These are phyloP conservation scores for Ceuthmochares aereus DNA, from an alignment of 2,113 vertebrate genomes.

Conservation along the genomic window DNA sequence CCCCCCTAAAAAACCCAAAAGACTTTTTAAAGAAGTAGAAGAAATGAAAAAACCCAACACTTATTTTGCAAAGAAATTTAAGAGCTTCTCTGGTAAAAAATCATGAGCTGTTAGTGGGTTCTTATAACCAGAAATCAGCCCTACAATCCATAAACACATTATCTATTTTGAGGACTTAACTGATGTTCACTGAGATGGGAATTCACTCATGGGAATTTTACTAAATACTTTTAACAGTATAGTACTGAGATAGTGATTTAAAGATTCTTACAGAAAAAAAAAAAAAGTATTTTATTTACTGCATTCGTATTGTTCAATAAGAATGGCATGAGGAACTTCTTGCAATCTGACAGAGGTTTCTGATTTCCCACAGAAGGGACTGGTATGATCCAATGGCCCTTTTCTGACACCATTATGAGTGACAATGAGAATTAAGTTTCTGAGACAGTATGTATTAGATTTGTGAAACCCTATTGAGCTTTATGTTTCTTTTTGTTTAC, in stretches of 20 bases:
- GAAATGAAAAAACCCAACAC: neutral
- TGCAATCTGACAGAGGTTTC: neutral
- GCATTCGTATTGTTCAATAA: neutral
- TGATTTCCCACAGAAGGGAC: neutral
- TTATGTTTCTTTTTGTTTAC: neutral
- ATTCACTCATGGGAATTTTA: neutral
- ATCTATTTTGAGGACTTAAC: constrained; percentile 19
- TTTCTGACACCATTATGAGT: neutral
- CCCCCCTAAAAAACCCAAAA: neutral
- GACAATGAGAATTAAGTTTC: neutral
- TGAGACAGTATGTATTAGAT: neutral
- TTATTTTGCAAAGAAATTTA: neutral
- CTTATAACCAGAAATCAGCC: constrained; percentile 19
- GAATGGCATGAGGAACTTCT: accelerated
- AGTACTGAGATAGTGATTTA: neutral
- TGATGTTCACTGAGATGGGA: neutral
- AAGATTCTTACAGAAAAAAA: neutral
- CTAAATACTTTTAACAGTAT: neutral
- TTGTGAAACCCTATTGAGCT: neutral
- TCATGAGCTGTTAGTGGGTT: neutral
- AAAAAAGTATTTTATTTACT: neutral
- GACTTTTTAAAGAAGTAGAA: neutral
- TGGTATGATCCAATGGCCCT: neutral
- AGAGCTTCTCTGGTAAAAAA: neutral
- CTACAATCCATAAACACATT: neutral